Evolutionary conservation across 1,140 invertebrate species (phyloP).

Genomic region (Sycobia sp.): DNA sequence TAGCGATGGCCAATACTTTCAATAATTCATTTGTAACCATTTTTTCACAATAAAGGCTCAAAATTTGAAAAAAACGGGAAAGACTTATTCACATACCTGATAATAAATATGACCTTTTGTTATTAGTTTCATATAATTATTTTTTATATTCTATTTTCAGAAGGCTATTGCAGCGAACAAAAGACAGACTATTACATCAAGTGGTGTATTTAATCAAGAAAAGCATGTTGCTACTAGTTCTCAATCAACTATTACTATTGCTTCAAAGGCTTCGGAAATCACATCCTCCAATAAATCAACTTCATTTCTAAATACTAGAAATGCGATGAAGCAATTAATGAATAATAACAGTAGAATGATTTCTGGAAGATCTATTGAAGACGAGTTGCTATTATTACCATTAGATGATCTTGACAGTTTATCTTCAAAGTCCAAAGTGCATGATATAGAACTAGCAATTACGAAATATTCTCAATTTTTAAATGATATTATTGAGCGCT

Average conservation of each 20-base stretch:
- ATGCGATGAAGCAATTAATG: slow-evolving; percentile 68
- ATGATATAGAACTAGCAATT: slow-evolving; percentile 81
- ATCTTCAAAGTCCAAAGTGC: slow-evolving; percentile 71
- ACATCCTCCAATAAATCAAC: slow-evolving; percentile 67
- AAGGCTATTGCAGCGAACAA: no score
- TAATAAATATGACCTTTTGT: no score
- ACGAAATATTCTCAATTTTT: slow-evolving; percentile 79
- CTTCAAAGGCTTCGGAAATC: slow-evolving; percentile 68
- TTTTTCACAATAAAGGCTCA: no score
- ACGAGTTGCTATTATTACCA: slow-evolving; percentile 67
- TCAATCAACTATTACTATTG: slow-evolving; percentile 79
- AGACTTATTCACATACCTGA: no score
- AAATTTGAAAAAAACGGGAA: no score
- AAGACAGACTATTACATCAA: slow-evolving; percentile 78
- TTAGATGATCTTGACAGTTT: slow-evolving; percentile 83
- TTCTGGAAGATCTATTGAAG: slow-evolving; percentile 59
- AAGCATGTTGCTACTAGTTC: slow-evolving; percentile 73
- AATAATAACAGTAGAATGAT: slow-evolving; percentile 63
- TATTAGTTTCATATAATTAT: background rate
- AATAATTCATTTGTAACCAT: no score
- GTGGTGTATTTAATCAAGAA: slow-evolving; percentile 79
- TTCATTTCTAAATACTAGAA: slow-evolving; percentile 63
- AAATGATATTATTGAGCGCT: slow-evolving; percentile 70
- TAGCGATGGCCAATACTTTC: no score
- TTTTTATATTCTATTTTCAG: no score